phyloP scores from a whole-genome alignment of 2,113 vertebrate species.

The Corythornis madagascariensis region DNA sequence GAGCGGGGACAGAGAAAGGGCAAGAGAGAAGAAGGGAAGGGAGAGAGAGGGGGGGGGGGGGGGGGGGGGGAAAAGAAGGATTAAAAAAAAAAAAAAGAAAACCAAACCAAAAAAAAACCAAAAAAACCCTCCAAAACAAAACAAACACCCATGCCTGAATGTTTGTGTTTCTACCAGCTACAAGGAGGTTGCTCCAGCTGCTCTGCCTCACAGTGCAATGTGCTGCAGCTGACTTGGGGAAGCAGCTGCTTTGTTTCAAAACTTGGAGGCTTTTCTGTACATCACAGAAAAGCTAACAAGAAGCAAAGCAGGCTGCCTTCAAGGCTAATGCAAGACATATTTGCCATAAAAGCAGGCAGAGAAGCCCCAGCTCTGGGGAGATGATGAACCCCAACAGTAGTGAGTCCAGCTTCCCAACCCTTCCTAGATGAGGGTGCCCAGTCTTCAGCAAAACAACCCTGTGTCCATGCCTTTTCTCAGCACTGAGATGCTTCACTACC shows the following conservation, averaged over 20 bases:
- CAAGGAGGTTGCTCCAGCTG: slow-evolving; percentile 18
- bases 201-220: slow-evolving; percentile 9
- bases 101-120: not conserved
- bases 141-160: not conserved
- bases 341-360: slow-evolving; percentile 54
- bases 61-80: too few species aligned
- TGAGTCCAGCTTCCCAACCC: not conserved
- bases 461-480: too few species aligned
- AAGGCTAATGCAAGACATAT: slow-evolving; percentile 47
- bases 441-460: too few species aligned
- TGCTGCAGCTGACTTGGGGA: slow-evolving; percentile 24
- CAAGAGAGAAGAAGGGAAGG: too few species aligned
- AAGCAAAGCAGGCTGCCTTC: slow-evolving; percentile 44
- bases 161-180: slow-evolving; percentile 50
- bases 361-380: slow-evolving; percentile 43
- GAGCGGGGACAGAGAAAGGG: too few species aligned
- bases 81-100: slow-evolving; percentile 12
- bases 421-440: not conserved
- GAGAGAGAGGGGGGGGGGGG: too few species aligned
- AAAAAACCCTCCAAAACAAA: not conserved
- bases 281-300: slow-evolving; percentile 32
- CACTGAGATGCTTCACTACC: too few species aligned
- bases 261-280: slow-evolving; percentile 21
- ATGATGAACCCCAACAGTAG: too few species aligned
- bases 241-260: slow-evolving; percentile 69